Conservation (phyloP, 2,888 invertebrate genomes). For the Megalurothrips usitatus region DNA sequence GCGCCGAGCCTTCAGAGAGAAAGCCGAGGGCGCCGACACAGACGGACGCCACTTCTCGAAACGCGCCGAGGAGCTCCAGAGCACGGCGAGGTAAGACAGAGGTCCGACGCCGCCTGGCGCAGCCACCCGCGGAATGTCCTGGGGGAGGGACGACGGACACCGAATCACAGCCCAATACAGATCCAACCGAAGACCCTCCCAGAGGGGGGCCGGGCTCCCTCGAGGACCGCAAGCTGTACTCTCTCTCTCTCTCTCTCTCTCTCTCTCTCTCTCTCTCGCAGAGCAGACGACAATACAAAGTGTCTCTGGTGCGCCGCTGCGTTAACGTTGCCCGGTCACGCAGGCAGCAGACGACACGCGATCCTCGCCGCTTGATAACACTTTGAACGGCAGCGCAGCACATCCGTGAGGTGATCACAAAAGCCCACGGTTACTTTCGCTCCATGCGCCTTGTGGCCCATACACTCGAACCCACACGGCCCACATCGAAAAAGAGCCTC, state of each 20-base stretch:
- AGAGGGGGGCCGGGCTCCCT: neutral
- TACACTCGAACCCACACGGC: too few species aligned
- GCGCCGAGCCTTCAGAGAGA: too few species aligned
- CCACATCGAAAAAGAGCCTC: too few species aligned
- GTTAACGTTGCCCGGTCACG: too few species aligned
- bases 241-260: neutral
- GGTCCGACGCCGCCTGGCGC: neutral
- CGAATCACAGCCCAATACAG: neutral
- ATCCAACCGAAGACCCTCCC: neutral
- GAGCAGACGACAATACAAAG: too few species aligned
- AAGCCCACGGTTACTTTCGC: too few species aligned
- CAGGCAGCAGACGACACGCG: too few species aligned
- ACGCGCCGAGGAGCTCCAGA: neutral
- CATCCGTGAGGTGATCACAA: too few species aligned
- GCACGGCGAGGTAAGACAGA: neutral
- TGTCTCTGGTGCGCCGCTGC: too few species aligned
- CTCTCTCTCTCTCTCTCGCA: neutral
- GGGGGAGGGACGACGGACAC: neutral
- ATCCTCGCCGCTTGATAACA: too few species aligned
- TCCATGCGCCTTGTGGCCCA: too few species aligned
- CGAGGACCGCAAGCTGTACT: neutral
- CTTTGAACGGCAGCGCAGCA: too few species aligned
- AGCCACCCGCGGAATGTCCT: neutral
- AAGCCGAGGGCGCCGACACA: neutral
- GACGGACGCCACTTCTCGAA: neutral